Conservation (phyloP, 2,797 vertebrate species). For the Gymnoscopelus braueri region DNA sequence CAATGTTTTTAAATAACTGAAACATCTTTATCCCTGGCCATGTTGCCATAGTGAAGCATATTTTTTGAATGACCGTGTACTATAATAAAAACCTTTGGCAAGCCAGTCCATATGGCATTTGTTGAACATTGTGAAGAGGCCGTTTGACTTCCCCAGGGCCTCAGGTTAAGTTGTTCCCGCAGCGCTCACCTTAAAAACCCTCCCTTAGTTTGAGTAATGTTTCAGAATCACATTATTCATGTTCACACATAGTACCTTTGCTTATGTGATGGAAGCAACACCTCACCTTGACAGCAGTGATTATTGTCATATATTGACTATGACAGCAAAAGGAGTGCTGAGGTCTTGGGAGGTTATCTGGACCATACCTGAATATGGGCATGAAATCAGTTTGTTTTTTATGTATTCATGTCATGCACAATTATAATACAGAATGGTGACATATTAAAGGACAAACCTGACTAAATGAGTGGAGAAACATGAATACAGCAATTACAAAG, state of each 20-base stretch:
- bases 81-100: constrained; percentile 55
- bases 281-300: background rate
- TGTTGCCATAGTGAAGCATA: constrained; percentile 20
- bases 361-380: too few relatives aligned
- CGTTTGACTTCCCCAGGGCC: background rate
- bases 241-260: background rate
- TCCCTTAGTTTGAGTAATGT: background rate
- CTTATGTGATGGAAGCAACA: background rate
- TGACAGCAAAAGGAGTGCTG: constrained; percentile 23
- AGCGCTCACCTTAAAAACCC: background rate
- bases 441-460: too few relatives aligned
- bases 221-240: background rate
- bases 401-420: too few relatives aligned
- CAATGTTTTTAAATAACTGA: background rate
- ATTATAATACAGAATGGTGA: too few relatives aligned
- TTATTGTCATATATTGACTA: constrained; percentile 24
- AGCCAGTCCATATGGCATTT: background rate
- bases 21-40: constrained; percentile 9
- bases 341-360: too few relatives aligned
- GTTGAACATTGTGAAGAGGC: constrained; percentile 19
- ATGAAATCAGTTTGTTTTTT: too few relatives aligned
- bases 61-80: constrained; percentile 41
- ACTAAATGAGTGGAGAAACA: too few relatives aligned
- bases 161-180: background rate
- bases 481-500: too few relatives aligned